A percentile compares a stretch with the other conserved stretches of the same genome.
phyloP scores from a whole-genome alignment of 2,797 vertebrate species.

The Calcarius lapponicus region DNA sequence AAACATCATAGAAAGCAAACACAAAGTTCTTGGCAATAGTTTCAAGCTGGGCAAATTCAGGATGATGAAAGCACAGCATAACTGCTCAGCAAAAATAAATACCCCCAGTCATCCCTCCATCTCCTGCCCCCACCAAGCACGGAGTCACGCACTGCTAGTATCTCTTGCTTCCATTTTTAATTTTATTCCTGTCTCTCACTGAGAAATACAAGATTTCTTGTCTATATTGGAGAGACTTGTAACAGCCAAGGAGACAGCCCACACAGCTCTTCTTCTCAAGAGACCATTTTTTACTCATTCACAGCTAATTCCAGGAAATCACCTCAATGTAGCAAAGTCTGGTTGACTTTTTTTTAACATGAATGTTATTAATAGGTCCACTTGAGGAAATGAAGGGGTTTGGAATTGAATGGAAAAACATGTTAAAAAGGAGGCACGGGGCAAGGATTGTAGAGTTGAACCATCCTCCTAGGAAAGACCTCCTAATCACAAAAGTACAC shows the following conservation, averaged over 20 bases:
- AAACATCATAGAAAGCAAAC: constrained; percentile 39
- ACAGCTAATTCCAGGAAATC: neutral
- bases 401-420: neutral
- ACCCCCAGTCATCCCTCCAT: neutral
- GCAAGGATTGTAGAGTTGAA: neutral
- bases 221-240: neutral
- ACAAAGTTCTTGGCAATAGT: constrained; percentile 35
- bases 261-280: neutral
- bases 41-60: constrained; percentile 56
- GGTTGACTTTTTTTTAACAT: neutral
- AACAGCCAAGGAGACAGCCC: neutral
- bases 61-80: constrained; percentile 59
- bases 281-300: neutral
- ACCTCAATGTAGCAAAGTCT: neutral
- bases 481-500: constrained; percentile 6
- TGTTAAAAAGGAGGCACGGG: neutral
- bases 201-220: constrained; percentile 32
- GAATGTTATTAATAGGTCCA: neutral
- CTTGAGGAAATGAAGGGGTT: neutral
- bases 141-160: neutral
- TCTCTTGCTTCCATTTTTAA: neutral
- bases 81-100: constrained; percentile 55
- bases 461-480: constrained; percentile 13
- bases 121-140: neutral
- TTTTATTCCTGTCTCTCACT: constrained; percentile 32